Evolutionary conservation across 2,797 vertebrate species (phyloP).

Genomic region (Molossus molossus): DNA sequence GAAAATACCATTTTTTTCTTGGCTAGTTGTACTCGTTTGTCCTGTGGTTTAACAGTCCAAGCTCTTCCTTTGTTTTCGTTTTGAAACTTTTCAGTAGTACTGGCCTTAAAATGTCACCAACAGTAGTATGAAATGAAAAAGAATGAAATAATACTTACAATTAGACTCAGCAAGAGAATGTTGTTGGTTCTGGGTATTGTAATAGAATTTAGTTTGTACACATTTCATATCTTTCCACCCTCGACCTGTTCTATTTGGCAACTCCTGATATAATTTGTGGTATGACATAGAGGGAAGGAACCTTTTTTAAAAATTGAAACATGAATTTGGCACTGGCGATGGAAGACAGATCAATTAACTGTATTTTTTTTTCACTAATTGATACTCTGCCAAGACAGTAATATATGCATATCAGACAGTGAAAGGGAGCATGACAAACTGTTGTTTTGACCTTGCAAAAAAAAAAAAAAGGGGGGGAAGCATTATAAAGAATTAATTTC

Average conservation of each 20-base stretch:
- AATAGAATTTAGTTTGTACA: constrained; percentile 11
- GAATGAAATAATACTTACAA: constrained; percentile 51
- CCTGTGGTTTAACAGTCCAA: neutral
- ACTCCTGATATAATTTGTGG: constrained; percentile 41
- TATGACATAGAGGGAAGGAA: neutral
- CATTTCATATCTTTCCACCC: neutral
- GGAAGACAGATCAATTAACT: constrained; percentile 61
- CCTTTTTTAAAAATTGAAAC: constrained; percentile 20
- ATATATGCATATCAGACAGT: constrained; percentile 52
- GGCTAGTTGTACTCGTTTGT: neutral
- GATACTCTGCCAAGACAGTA: constrained; percentile 60
- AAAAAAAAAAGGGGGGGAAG: constrained; percentile 1
- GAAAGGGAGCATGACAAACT: constrained; percentile 27
- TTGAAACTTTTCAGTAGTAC: constrained; percentile 10
- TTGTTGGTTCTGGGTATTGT: neutral
- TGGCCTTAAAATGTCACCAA: constrained; percentile 63
- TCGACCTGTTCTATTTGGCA: neutral
- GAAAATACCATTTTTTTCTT: neutral
- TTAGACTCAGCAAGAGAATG: constrained; percentile 34
- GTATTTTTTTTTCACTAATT: constrained; percentile 62
- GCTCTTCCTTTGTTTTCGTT: neutral
- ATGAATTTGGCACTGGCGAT: constrained; percentile 5
- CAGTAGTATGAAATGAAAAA: constrained; percentile 4
- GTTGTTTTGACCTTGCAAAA: constrained; percentile 63
- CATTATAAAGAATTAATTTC: constrained; percentile 67